phyloP scores from a whole-genome alignment of 2,888 invertebrate genomes.

The Nomada hirtipes region DNA sequence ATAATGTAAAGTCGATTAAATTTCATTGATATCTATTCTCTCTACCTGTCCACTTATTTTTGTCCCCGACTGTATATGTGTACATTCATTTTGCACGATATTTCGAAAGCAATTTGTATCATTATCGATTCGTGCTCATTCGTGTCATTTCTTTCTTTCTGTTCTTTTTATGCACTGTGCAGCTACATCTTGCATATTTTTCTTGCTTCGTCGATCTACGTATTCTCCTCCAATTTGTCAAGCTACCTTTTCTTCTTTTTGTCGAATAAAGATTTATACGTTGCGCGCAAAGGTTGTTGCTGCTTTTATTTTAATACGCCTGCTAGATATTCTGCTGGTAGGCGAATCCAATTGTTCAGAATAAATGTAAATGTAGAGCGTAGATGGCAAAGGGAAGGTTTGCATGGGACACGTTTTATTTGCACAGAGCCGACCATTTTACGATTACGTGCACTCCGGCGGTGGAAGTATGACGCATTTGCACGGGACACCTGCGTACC shows the following conservation, averaged over 20 bases:
- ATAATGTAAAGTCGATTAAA: too few species aligned
- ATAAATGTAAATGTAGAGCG: too few species aligned
- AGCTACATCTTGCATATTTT: neutral
- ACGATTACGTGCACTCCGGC: constrained; percentile 77
- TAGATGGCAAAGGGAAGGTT: too few species aligned
- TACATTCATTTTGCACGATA: too few species aligned
- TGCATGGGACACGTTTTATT: neutral
- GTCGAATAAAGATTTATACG: neutral
- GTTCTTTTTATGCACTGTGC: neutral
- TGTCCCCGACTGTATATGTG: too few species aligned
- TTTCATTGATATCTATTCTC: too few species aligned
- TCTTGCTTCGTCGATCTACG: neutral
- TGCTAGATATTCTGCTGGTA: too few species aligned
- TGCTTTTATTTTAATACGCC: neutral
- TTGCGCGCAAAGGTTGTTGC: neutral
- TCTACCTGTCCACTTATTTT: too few species aligned
- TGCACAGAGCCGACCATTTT: constrained; percentile 74
- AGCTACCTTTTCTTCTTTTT: neutral
- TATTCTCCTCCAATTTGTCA: neutral
- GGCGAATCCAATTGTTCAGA: too few species aligned
- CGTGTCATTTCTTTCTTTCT: neutral
- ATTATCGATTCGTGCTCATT: too few species aligned
- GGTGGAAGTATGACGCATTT: constrained; percentile 61
- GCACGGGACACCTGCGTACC: constrained; percentile 72
- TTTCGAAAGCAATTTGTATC: too few species aligned